A percentile compares a stretch with the other conserved stretches of the same genome.
phyloP scores from a whole-genome alignment of 2,797 vertebrate species.

The Luscinia megarhynchos region DNA sequence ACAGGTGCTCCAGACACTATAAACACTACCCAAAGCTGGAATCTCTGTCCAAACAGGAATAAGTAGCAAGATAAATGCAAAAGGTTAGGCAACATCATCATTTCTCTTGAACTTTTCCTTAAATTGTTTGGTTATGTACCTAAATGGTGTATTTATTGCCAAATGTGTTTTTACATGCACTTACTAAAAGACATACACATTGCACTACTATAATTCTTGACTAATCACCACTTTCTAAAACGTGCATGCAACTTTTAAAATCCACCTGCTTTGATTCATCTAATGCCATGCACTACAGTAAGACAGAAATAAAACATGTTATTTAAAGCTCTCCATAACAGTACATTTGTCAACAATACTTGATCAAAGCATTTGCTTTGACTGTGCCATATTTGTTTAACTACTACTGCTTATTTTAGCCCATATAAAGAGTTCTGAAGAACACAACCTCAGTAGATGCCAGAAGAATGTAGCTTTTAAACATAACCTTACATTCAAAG shows the following conservation, averaged over 20 bases:
- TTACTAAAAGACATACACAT: not conserved
- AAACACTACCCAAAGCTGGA: not conserved
- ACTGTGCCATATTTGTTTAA: conserved; percentile 32
- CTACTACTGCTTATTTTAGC: conserved; percentile 52
- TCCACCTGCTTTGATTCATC: conserved; percentile 54
- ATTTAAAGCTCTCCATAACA: conserved; percentile 29
- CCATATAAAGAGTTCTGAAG: conserved; percentile 33
- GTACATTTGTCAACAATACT: conserved; percentile 7
- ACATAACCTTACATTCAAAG: conserved; percentile 29
- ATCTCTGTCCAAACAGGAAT: not conserved
- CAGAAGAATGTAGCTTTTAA: conserved; percentile 52
- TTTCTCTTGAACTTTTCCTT: not conserved
- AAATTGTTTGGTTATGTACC: not conserved
- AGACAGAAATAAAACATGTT: not conserved
- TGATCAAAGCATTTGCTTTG: conserved; percentile 36
- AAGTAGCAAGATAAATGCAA: not conserved
- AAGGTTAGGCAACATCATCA: not conserved
- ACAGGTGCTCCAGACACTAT: not conserved
- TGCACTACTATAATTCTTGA: not conserved
- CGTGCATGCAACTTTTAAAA: not conserved
- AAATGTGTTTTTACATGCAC: not conserved
- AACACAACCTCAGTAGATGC: conserved; percentile 25
- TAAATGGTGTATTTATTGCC: not conserved
- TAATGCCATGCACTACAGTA: not conserved
- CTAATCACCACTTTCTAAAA: not conserved